Evolutionary conservation across 1,140 invertebrate genomes (phyloP), one percentile per base, ranked within the genome.

Genomic region (Triops cancriformis): DNA sequence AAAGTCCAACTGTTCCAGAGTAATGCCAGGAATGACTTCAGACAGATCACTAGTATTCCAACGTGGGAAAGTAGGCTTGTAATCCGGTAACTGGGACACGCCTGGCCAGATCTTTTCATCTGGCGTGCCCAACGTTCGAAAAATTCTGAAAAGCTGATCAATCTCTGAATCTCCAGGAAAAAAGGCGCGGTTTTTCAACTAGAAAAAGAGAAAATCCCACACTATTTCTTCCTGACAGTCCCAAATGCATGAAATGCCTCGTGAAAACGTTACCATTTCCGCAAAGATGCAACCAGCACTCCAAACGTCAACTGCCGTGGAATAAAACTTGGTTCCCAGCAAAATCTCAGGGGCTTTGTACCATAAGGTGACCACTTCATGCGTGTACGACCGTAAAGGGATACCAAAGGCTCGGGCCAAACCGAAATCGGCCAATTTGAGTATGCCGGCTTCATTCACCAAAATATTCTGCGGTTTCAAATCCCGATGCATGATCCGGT

Each of bases 151-250:
- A 6, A 98, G 84, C 83, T 98, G 95, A 87, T 98, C 95, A 81
- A 98, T 98, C 86, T 98, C 96, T n/a, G 94, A 96, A 84, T 98
- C 96, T 12, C 96, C 96, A 28, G 95, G 93, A 85, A 98, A 98
- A 23, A 98, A 84, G 28, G 95, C 91, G 80, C 89, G 88, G 80
- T 90, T 91, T 37, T 90, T 92, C 11, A 93, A 87, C 93, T 94
- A 81, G 79, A 87, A 87, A 80, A 82, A 80, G 73, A 81, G 73
- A 77, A 64, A 11, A 26, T 72, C 14, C 6, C 26, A 41, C 14
- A 73, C 75, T 26, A 28, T 12, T 3, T n/a, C 4, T 7, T 43
- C 27, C 6, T 26, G 11, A 18, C 28, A 14, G 31, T 7, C n/a
- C n/a, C n/a, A n/a, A n/a, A n/a, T n/a, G n/a, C n/a, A n/a, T n/a